phyloP scores from a whole-genome alignment of 2,888 invertebrate genomes.

The Drosophila helvetica region DNA sequence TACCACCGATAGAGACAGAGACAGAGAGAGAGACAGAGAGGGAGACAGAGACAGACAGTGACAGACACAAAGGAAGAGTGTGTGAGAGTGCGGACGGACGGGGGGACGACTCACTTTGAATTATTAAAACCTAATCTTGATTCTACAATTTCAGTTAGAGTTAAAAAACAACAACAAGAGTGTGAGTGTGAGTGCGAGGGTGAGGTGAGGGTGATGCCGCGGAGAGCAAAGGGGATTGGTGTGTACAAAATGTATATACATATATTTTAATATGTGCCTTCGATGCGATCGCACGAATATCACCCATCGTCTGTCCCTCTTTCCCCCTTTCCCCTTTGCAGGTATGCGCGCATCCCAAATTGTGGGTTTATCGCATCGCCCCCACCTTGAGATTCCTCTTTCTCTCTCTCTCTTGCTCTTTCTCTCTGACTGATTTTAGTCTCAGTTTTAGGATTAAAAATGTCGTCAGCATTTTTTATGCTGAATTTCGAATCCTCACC shows the following conservation, averaged over 20 bases:
- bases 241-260: neutral
- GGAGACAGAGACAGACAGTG: neutral
- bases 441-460: constrained; percentile 78
- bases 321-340: constrained; percentile 20
- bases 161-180: constrained; percentile 12
- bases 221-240: constrained; percentile 27
- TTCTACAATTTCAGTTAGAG: constrained; percentile 60
- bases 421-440: constrained; percentile 59
- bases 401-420: constrained; percentile 4
- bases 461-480: constrained; percentile 77
- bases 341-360: constrained; percentile 51
- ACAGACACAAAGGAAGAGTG: neutral
- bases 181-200: neutral
- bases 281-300: constrained; percentile 74
- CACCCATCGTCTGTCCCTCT: constrained; percentile 7
- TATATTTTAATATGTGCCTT: constrained; percentile 60
- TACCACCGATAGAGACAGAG: constrained; percentile 7
- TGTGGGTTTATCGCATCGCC: constrained; percentile 47
- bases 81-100: neutral
- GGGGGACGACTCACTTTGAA: constrained; percentile 68
- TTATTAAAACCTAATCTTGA: constrained; percentile 79
- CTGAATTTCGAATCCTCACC: constrained; percentile 56
- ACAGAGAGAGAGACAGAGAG: constrained; percentile 3
- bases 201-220: neutral
- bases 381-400: constrained; percentile 48